Conservation (phyloP, 2,888 invertebrate genomes). For the Mimumesa dahlbomi region DNA sequence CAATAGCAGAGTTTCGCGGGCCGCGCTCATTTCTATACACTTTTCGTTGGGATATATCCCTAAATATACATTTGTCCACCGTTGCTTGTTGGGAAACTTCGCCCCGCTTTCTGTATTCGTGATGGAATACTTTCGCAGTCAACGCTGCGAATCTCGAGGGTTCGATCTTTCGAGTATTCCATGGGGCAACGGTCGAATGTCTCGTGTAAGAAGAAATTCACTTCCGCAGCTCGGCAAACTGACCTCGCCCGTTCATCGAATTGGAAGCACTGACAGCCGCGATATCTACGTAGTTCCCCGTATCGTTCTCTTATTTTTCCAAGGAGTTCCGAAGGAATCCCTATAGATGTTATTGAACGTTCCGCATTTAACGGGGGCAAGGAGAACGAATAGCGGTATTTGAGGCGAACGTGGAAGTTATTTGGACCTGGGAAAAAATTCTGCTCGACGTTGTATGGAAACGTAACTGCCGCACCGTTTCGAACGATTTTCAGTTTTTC, state of each 20-base stretch:
- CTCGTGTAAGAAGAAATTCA: constrained; percentile 47
- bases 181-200: constrained; percentile 34
- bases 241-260: constrained; percentile 31
- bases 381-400: too few species aligned
- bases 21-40: constrained; percentile 24
- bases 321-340: constrained; percentile 10
- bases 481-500: too few species aligned
- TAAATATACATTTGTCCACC: constrained; percentile 30
- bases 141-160: constrained; percentile 21
- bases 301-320: not conserved
- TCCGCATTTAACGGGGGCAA: constrained; percentile 12
- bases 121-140: constrained; percentile 37
- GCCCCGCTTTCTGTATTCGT: constrained; percentile 39
- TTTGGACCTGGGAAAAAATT: too few species aligned
- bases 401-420: too few species aligned
- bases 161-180: constrained; percentile 39
- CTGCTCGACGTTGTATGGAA: too few species aligned
- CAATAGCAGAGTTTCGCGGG: constrained; percentile 16
- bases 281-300: constrained; percentile 10
- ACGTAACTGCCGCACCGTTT: too few species aligned
- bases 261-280: not conserved
- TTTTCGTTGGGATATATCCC: constrained; percentile 22
- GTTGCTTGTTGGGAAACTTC: constrained; percentile 28
- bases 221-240: constrained; percentile 41
- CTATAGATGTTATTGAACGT: constrained; percentile 27